Conservation (phyloP, 2,797 vertebrate species). For the Molothrus aeneus region DNA sequence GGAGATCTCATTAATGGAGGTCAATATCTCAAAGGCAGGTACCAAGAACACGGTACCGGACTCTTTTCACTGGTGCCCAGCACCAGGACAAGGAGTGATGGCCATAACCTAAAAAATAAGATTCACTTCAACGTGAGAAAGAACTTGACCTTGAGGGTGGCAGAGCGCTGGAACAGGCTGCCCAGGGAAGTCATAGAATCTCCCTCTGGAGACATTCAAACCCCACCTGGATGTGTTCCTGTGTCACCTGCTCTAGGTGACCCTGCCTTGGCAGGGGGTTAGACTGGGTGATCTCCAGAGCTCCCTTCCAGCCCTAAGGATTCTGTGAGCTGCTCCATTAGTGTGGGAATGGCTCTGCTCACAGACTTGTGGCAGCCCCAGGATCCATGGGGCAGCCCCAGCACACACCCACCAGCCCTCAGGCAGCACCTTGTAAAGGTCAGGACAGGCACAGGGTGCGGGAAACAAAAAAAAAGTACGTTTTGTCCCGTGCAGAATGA, state of each 20-base stretch:
- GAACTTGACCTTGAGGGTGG: not conserved
- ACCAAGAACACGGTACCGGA: not conserved
- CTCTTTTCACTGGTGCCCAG: not conserved
- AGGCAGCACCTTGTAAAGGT: not conserved
- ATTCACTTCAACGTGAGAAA: not conserved
- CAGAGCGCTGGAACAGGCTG: not conserved
- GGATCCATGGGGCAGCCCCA: fast-evolving
- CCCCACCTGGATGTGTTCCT: not conserved
- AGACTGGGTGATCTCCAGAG: not conserved
- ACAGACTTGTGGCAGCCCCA: not conserved
- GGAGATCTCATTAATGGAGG: not conserved
- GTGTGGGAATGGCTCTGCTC: not conserved
- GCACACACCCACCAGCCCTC: not conserved
- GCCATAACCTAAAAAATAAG: not conserved
- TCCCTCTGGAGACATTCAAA: not conserved
- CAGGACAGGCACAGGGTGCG: fast-evolving
- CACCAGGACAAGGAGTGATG: not conserved
- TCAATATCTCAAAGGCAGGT: not conserved
- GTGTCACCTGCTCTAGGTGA: not conserved
- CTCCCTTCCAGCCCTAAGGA: not conserved
- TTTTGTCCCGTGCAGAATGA: not conserved
- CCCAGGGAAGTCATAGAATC: fast-evolving
- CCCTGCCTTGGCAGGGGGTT: not conserved
- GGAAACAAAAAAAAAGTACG: not conserved
- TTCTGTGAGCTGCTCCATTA: not conserved